Evolutionary conservation across 2,888 invertebrate species (phyloP), one percentile per base, ranked within the genome.

Genomic region (Gymnoscelis rufifasciata): DNA sequence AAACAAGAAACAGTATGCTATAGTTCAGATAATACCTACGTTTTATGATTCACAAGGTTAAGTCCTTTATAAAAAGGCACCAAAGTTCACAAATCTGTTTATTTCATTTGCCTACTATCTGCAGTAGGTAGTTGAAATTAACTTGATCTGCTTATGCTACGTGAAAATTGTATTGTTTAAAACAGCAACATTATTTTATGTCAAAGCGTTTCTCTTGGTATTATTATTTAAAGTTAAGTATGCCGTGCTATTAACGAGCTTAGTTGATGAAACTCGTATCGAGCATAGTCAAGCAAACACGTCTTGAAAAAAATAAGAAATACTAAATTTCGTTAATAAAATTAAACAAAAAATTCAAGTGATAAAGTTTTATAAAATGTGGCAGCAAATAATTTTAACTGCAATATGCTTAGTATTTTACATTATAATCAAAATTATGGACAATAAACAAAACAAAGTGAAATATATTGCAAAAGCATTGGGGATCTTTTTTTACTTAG

Each of bases 401-500:
- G n/a, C 13, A 36, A 19, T 29, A 12, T 43, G 42, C 29, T 27
- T 36, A 29, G 7, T 36, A 10, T 13, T 28, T 29, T 43, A 36
- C 15, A 10, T 43, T 43, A 19, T 41, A 29, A 24, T 49, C 11
- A 33, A 35, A 35, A 27, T 35, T 24, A 19, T 19, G 4, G 8
- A 7, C 12, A 7, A 1, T 26, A 42, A 8, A 10, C 33, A 14
- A n/a, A 33, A 33, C 7, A 33, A 19, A 13, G 11, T 47, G 37
- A 27, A 44, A 38, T 44, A 19, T 38, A 38, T 19, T 44, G 14
- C 31, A 0, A 44, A 27, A 33, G 19, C 26, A 1, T 24, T 38
- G 10, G 10, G 19, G 0, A 31, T 43, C 14, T 38, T 23, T 26
- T 38, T 37, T 4, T 43, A 38, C 26, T 30, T 30, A 14, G 30